Conservation (phyloP, 2,113 vertebrate genomes). For the Thunnus thynnus region DNA sequence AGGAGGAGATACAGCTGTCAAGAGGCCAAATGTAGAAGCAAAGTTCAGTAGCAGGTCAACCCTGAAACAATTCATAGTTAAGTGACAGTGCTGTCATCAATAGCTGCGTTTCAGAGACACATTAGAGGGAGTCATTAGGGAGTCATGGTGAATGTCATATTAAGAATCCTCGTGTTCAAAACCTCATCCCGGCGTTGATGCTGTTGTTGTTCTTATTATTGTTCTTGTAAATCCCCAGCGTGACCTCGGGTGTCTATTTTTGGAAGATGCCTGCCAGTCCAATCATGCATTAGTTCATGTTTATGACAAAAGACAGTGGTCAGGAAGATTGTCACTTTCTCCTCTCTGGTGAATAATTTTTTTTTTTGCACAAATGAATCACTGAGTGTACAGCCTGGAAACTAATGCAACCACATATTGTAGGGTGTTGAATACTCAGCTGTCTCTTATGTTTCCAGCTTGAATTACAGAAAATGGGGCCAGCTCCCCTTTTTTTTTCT, state of each 20-base stretch:
- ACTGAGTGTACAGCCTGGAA: slow-evolving; percentile 4
- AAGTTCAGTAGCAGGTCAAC: slow-evolving; percentile 72
- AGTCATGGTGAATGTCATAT: slow-evolving; percentile 58
- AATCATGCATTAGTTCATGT: slow-evolving; percentile 13
- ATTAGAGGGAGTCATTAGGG: slow-evolving; percentile 69
- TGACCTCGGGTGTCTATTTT: slow-evolving; percentile 26
- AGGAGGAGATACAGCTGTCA: slow-evolving; percentile 58
- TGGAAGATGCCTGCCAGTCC: neutral
- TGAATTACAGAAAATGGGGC: slow-evolving; percentile 45
- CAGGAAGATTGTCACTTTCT: neutral
- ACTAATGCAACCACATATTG: slow-evolving; percentile 20
- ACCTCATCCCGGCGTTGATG: slow-evolving; percentile 25
- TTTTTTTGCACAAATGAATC: slow-evolving; percentile 10
- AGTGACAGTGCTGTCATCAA: slow-evolving; percentile 59
- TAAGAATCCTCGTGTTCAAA: slow-evolving; percentile 32
- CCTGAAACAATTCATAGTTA: slow-evolving; percentile 70
- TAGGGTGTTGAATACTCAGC: slow-evolving; percentile 39
- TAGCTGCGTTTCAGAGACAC: slow-evolving; percentile 51
- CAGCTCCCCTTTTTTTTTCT: slow-evolving; percentile 47
- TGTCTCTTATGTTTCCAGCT: slow-evolving; percentile 36
- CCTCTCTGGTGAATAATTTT: slow-evolving; percentile 21
- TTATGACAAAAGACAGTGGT: neutral
- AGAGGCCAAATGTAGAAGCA: slow-evolving; percentile 60
- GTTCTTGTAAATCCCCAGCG: slow-evolving; percentile 9
- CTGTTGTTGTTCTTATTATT: slow-evolving; percentile 35